phyloP scores from a whole-genome alignment of 1,140 invertebrate species.

The Pogonomyrmex californicus region DNA sequence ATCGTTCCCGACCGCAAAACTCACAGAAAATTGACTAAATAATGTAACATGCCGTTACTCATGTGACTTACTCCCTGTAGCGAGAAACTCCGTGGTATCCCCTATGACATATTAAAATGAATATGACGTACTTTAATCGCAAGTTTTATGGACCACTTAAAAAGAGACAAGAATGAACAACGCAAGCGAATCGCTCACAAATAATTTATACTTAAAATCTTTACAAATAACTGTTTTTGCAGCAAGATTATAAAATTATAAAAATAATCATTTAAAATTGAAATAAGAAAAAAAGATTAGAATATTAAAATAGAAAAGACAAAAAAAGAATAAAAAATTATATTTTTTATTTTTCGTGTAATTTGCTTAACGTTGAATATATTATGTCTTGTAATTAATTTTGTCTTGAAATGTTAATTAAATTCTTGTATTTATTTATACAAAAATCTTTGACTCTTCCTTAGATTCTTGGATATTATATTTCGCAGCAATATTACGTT shows the following conservation, averaged over 20 bases:
- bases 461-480: not conserved
- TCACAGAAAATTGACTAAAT: slow-evolving; percentile 56
- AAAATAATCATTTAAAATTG: not conserved
- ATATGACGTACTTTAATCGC: slow-evolving; percentile 35
- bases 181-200: not conserved
- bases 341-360: not conserved
- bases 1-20: slow-evolving; percentile 38
- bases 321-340: not conserved
- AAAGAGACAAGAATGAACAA: not conserved
- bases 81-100: slow-evolving; percentile 32
- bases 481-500: not conserved
- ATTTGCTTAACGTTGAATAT: not conserved
- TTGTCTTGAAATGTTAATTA: not conserved
- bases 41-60: slow-evolving; percentile 41
- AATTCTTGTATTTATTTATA: not conserved
- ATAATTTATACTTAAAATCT: not conserved
- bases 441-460: not conserved
- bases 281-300: not conserved
- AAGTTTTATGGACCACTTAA: not conserved
- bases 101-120: slow-evolving; percentile 1
- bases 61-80: slow-evolving; percentile 1
- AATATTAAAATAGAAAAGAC: not conserved
- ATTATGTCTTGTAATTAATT: not conserved
- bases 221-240: not conserved
- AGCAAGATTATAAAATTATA: slow-evolving; percentile 2